These are phyloP conservation scores for Thripadectes ignobilis DNA, from an alignment of 2,797 vertebrate genomes.

Conservation along the genomic window DNA sequence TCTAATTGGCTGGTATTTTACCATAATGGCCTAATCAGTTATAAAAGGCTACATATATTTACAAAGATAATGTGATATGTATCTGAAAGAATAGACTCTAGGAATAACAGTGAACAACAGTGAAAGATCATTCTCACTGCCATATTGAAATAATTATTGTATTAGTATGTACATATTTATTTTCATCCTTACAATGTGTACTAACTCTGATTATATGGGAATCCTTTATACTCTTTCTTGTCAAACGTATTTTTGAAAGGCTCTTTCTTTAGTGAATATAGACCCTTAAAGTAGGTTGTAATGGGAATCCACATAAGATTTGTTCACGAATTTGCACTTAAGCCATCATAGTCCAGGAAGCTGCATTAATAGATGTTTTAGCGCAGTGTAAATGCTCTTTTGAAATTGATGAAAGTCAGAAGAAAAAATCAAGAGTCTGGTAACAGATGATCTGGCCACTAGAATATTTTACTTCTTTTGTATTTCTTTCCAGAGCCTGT, in stretches of 20 bases:
- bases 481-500: not conserved
- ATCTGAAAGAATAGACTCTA: not conserved
- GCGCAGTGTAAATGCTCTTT: not conserved
- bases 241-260: not conserved
- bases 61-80: not conserved
- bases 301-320: not conserved
- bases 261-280: not conserved
- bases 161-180: not conserved
- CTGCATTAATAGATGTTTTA: not conserved
- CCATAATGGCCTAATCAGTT: not conserved
- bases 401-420: not conserved
- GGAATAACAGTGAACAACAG: not conserved
- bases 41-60: not conserved
- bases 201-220: not conserved
- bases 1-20: not conserved
- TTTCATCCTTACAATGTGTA: not conserved
- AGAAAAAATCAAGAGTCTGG: not conserved
- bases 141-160: not conserved
- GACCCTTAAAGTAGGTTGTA: not conserved
- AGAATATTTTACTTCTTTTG: not conserved
- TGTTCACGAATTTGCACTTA: not conserved
- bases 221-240: not conserved
- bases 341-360: not conserved
- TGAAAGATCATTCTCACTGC: not conserved
- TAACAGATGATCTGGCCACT: not conserved